Percentiles rank a stretch among this genome's conserved stretches.
Evolutionary conservation across 2,113 vertebrate species (phyloP).

Genomic region (Elachura formosa): DNA sequence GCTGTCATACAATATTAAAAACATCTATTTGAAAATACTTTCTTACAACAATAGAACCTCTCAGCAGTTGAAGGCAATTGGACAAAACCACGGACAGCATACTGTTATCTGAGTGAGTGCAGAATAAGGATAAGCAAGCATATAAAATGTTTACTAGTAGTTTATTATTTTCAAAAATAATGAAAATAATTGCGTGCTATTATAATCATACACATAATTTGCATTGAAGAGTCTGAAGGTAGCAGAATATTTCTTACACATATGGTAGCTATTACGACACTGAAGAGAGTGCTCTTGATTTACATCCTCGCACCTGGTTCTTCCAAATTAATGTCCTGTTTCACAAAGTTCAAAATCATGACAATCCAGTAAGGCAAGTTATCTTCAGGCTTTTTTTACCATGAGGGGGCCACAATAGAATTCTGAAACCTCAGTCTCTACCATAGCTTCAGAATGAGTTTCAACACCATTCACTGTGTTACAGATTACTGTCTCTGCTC

Average conservation of each 20-base stretch:
- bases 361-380: background rate
- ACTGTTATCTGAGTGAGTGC: background rate
- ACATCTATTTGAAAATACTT: constrained; percentile 10
- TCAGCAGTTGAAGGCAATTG: background rate
- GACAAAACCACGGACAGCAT: background rate
- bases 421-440: background rate
- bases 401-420: background rate
- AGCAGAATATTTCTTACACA: background rate
- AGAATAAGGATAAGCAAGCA: background rate
- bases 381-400: background rate
- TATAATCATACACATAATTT: background rate
- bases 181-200: background rate
- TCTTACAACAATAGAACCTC: background rate
- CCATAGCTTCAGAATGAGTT: background rate
- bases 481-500: background rate
- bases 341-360: background rate
- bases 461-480: background rate
- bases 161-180: background rate
- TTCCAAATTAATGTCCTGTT: background rate
- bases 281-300: background rate
- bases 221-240: background rate
- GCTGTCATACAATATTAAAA: constrained; percentile 38
- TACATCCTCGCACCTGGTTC: background rate
- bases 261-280: background rate
- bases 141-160: background rate